Evolutionary conservation across 2,888 invertebrate species (phyloP).

Genomic region (Drosophila merina): DNA sequence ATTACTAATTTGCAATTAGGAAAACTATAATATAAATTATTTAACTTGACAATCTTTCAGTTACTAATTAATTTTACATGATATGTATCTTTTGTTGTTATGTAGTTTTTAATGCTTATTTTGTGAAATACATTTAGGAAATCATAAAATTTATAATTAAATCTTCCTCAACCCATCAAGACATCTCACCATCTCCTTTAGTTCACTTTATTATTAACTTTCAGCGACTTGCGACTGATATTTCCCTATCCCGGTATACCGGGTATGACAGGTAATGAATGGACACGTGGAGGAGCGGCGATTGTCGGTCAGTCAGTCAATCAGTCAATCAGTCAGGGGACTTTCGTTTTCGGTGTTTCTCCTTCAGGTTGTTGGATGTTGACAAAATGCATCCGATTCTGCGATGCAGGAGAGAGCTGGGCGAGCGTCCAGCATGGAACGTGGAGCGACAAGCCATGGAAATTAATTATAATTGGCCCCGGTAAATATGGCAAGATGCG

Average conservation of each 20-base stretch:
- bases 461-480: slow-evolving; percentile 74
- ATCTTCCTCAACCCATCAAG: neutral
- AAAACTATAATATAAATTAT: no score
- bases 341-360: slow-evolving; percentile 40
- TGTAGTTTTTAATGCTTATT: neutral
- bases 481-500: slow-evolving; percentile 52
- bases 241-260: slow-evolving; percentile 22
- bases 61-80: no score
- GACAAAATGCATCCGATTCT: slow-evolving; percentile 72
- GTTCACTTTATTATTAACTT: slow-evolving; percentile 17
- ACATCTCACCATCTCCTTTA: slow-evolving; percentile 6
- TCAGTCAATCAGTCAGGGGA: slow-evolving; percentile 56
- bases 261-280: slow-evolving; percentile 37
- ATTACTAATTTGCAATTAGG: no score
- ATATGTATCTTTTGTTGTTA: no score
- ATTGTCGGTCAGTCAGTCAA: slow-evolving; percentile 50
- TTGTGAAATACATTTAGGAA: neutral
- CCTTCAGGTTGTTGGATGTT: slow-evolving; percentile 39
- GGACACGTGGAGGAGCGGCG: slow-evolving; percentile 25
- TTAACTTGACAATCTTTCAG: no score
- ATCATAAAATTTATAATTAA: neutral
- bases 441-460: slow-evolving; percentile 42
- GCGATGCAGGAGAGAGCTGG: slow-evolving; percentile 56
- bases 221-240: slow-evolving; percentile 12
- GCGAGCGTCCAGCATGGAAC: neutral